Evolutionary conservation across 2,888 invertebrate species (phyloP), one percentile per base, ranked within the genome.

Genomic region (Augiades crinisus): DNA sequence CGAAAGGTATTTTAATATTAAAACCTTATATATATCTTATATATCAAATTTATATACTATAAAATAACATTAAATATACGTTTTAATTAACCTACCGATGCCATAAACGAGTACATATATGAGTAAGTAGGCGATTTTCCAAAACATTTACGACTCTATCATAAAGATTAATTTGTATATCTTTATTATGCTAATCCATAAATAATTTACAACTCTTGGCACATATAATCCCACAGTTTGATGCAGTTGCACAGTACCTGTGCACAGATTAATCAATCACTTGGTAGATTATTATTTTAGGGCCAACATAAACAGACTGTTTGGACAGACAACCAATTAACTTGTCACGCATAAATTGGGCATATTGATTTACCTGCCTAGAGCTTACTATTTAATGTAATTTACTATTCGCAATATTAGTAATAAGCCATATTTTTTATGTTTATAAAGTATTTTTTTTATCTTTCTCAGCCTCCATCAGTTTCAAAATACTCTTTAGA

Each of bases 341-440:
- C 24, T 24, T 46, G 36, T 24, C 34, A 36, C 12, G 10, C 8
- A 4, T 33, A 34, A 16, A 16, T 34, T 24, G 2, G 14, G 16
- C 6, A 16, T 34, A 46, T 24, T 34, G 24, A 34, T 36, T 34
- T 45, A 34, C 36, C 33, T 13, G 24, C 34, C 45, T n/a, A 24
- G 14, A 24, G 34, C 34, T 16, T 24, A n/a, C 34, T 16, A 14
- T 22, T 22, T 22, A 5, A 44, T 21, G n/a, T n/a, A n/a, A n/a
- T n/a, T n/a, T 14, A 4, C 21, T 21, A 21, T n/a, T n/a, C n/a
- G n/a, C n/a, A 27, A 27, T n/a, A 10, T 27, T 10, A 10, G n/a
- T 17, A 16, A 10, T 17, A 36, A 6, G n/a, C n/a, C n/a, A n/a
- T n/a, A 17, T 10, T 36, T 10, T 16, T 36, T 17, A 36, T n/a